These are phyloP conservation scores for Piscicola geometra DNA, from an alignment of 2,888 invertebrate genomes.

Conservation along the genomic window DNA sequence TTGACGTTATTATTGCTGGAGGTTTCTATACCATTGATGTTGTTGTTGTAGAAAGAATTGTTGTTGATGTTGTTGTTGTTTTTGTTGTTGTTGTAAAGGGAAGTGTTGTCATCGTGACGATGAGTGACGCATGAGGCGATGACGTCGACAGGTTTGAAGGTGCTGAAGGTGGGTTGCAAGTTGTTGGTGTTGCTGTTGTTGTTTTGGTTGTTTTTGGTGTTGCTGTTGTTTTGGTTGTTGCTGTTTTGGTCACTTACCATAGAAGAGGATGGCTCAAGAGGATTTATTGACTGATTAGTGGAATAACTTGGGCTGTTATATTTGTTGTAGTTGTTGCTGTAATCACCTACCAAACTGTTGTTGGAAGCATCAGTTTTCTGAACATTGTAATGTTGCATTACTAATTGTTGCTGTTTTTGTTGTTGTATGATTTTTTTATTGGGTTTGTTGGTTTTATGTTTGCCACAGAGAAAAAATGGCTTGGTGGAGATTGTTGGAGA, in stretches of 20 bases:
- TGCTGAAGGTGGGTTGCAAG: conserved; percentile 21
- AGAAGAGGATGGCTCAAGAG: neutral
- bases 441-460: neutral
- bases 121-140: conserved; percentile 11
- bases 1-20: neutral
- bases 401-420: neutral
- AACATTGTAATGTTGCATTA: too few relatives aligned
- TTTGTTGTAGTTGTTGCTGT: neutral
- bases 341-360: neutral
- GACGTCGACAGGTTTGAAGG: conserved; percentile 32
- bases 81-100: neutral
- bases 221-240: neutral
- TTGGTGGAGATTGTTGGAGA: neutral
- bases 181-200: neutral
- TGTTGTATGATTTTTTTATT: neutral
- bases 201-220: conserved; percentile 1
- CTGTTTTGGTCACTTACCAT: neutral
- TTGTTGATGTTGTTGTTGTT: too few relatives aligned
- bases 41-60: conserved; percentile 4
- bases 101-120: neutral
- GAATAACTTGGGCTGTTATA: neutral
- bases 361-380: neutral
- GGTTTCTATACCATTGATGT: conserved; percentile 1
- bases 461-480: neutral
- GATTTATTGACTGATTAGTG: neutral